phyloP scores from a whole-genome alignment of 1,140 invertebrate genomes.

The Zaprionus camerounensis region DNA sequence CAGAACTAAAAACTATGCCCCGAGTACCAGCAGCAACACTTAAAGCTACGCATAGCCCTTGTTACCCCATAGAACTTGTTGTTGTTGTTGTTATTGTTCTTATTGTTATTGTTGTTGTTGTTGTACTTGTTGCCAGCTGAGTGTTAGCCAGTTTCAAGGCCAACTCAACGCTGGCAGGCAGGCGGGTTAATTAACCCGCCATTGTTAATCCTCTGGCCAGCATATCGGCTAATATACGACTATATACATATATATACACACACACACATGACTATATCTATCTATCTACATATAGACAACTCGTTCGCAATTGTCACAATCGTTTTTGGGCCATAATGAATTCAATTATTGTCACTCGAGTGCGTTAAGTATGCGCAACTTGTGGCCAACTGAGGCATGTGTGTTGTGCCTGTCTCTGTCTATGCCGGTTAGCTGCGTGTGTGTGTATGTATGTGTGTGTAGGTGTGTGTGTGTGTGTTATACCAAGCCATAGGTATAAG shows the following conservation, averaged over 20 bases:
- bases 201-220: conserved; percentile 75
- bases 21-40: conserved; percentile 12
- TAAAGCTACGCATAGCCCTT: conserved; percentile 13
- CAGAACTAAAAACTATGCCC: conserved; percentile 62
- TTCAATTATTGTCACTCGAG: conserved; percentile 82
- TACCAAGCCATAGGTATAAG: neutral
- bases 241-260: conserved; percentile 18
- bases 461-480: neutral
- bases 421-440: neutral
- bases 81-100: neutral
- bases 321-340: conserved; percentile 72
- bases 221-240: conserved; percentile 60
- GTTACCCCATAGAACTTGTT: neutral
- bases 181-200: conserved; percentile 74
- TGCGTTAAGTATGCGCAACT: conserved; percentile 80
- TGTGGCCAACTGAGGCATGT: conserved; percentile 47
- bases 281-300: conserved; percentile 34
- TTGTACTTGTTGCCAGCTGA: conserved; percentile 15
- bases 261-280: conserved; percentile 1
- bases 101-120: neutral
- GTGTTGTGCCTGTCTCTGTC: neutral
- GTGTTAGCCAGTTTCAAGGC: conserved; percentile 52
- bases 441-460: neutral
- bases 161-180: conserved; percentile 57
- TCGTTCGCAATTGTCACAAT: conserved; percentile 51